A percentile compares a stretch with the other conserved stretches of the same genome.
These are phyloP conservation scores for Drosophila peninsularis DNA, from an alignment of 2,888 invertebrate species.

Conservation along the genomic window DNA sequence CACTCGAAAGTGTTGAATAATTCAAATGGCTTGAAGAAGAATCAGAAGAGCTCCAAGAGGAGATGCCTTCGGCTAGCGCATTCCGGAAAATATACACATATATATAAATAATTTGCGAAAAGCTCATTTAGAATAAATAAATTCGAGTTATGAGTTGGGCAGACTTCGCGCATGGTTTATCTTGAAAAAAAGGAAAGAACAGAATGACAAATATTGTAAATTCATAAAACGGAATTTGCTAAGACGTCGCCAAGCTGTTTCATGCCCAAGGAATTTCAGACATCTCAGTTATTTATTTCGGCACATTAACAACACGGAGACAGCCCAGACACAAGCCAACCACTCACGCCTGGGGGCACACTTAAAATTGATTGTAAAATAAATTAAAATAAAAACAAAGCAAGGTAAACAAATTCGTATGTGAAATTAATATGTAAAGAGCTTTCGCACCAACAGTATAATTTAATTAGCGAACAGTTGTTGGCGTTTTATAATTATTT, in stretches of 20 bases:
- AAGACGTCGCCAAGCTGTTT: slow-evolving; percentile 62
- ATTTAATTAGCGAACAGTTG: slow-evolving; percentile 79
- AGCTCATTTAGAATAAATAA: slow-evolving; percentile 74
- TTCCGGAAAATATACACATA: slow-evolving; percentile 40
- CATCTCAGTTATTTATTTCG: slow-evolving; percentile 76
- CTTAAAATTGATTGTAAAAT: slow-evolving; percentile 77
- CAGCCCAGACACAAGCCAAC: slow-evolving; percentile 17
- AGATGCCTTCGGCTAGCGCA: slow-evolving; percentile 42
- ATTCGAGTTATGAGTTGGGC: slow-evolving; percentile 33
- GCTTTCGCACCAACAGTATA: slow-evolving; percentile 67
- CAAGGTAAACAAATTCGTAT: slow-evolving; percentile 44
- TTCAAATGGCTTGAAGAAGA: slow-evolving; percentile 44
- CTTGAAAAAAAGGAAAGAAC: slow-evolving; percentile 1
- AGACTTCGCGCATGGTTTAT: slow-evolving; percentile 32
- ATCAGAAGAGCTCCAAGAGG: slow-evolving; percentile 4
- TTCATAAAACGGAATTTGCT: slow-evolving; percentile 69
- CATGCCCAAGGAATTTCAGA: slow-evolving; percentile 65
- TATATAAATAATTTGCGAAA: slow-evolving; percentile 43
- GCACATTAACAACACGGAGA: slow-evolving; percentile 69
- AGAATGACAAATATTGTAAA: slow-evolving; percentile 6
- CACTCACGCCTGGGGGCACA: slow-evolving; percentile 43
- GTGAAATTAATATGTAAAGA: slow-evolving; percentile 53
- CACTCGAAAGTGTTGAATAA: slow-evolving; percentile 59
- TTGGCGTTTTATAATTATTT: slow-evolving; percentile 67
- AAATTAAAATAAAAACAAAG: slow-evolving; percentile 60